phyloP scores from a whole-genome alignment of 2,113 vertebrate genomes.

The zebrafish (Danio rerio) region DNA sequence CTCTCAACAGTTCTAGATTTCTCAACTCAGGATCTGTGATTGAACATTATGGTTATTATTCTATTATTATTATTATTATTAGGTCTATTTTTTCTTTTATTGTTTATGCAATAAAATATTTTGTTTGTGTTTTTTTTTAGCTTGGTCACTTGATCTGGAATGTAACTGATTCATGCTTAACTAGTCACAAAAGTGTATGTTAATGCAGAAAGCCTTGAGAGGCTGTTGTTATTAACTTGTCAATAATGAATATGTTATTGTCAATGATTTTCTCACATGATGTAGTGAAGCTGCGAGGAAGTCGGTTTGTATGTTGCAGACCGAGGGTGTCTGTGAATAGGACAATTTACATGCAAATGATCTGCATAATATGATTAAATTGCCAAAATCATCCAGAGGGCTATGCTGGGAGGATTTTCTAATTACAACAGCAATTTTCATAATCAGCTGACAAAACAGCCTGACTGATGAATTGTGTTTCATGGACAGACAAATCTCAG shows the following conservation, averaged over 20 bases:
- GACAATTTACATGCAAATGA: conserved; percentile 65
- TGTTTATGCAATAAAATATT: background rate
- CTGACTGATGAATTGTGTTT: conserved; percentile 15
- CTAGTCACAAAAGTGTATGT: background rate
- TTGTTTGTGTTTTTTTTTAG: too few relatives aligned
- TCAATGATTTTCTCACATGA: conserved; percentile 43
- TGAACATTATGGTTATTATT: background rate
- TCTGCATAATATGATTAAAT: conserved; percentile 48
- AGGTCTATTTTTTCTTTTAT: background rate
- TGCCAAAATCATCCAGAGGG: conserved; percentile 39
- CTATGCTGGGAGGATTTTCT: conserved; percentile 22
- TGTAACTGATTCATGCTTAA: background rate
- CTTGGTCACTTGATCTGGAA: background rate
- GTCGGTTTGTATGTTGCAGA: background rate
- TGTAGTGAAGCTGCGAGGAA: background rate
- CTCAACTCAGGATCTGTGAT: background rate
- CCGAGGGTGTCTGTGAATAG: conserved; percentile 36
- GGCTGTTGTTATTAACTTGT: conserved; percentile 37
- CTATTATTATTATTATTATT: too few relatives aligned
- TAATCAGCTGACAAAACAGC: conserved; percentile 16
- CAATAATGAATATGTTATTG: conserved; percentile 49
- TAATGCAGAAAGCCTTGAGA: background rate
- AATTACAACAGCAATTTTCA: conserved; percentile 44
- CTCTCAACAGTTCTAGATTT: background rate
- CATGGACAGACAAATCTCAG: conserved; percentile 13